These are phyloP conservation scores for Trematomus loennbergii DNA, from an alignment of 2,113 vertebrate species.

Conservation along the genomic window DNA sequence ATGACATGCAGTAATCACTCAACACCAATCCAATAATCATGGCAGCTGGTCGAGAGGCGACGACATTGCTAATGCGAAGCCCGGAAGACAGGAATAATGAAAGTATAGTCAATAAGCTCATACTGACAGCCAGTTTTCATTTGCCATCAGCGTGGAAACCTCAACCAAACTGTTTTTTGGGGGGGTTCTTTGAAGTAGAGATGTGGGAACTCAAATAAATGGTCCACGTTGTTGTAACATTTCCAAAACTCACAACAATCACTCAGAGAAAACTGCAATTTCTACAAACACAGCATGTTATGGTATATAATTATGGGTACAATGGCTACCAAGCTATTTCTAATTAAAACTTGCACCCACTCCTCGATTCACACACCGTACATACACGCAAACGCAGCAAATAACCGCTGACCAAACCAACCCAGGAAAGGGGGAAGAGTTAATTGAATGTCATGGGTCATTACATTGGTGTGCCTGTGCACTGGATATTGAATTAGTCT, in stretches of 20 bases:
- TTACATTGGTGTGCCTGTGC: conserved; percentile 66
- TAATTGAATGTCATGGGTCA: conserved; percentile 79
- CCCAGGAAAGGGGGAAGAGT: conserved; percentile 39
- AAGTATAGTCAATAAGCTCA: conserved; percentile 60
- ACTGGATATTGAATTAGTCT: conserved; percentile 77
- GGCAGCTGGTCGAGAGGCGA: conserved; percentile 61
- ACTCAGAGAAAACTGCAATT: background rate
- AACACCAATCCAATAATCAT: conserved; percentile 68
- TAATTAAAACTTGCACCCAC: background rate
- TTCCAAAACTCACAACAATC: background rate
- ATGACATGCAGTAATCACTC: conserved; percentile 58
- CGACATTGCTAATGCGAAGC: conserved; percentile 31
- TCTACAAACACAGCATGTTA: background rate
- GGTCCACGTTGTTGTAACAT: background rate
- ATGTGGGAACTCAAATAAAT: background rate
- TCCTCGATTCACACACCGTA: conserved; percentile 27
- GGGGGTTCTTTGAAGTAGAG: background rate
- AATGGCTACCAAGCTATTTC: conserved; percentile 16
- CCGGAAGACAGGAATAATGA: conserved; percentile 52
- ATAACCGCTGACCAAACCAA: conserved; percentile 61
- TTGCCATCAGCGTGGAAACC: conserved; percentile 27
- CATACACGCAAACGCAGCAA: conserved; percentile 35
- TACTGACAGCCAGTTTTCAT: conserved; percentile 60
- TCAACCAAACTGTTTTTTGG: background rate
- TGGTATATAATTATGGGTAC: background rate